Percentiles rank a stretch among this genome's conserved stretches.
Conservation (phyloP, 2,888 invertebrate species). For the Heteropelma amictum region DNA sequence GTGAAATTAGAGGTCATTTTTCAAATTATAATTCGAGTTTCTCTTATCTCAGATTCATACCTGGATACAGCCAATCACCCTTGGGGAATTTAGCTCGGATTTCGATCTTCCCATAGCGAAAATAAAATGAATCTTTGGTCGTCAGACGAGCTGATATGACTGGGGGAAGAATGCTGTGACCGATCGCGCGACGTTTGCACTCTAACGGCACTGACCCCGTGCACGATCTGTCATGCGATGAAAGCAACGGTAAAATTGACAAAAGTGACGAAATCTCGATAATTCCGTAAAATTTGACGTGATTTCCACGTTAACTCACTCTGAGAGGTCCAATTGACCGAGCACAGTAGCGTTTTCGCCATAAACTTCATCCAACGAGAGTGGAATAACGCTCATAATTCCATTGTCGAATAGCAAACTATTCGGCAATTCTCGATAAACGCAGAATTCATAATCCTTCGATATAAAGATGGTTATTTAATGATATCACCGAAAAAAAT, state of each 20-base stretch:
- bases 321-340: slow-evolving; percentile 66
- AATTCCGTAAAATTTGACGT: not conserved
- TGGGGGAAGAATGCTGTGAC: slow-evolving; percentile 78
- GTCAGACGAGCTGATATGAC: slow-evolving; percentile 78
- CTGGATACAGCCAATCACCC: slow-evolving; percentile 81
- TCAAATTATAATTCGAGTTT: not conserved
- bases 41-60: slow-evolving; percentile 66
- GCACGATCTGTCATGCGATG: slow-evolving; percentile 76
- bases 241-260: no score
- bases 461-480: slow-evolving; percentile 12
- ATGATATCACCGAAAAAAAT: not conserved
- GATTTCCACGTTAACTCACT: slow-evolving; percentile 59
- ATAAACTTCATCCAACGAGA: slow-evolving; percentile 68
- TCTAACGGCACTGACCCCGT: slow-evolving; percentile 72
- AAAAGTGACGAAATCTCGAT: not conserved
- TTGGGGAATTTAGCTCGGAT: slow-evolving; percentile 79
- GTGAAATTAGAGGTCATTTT: no score
- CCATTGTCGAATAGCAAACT: slow-evolving; percentile 63
- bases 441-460: slow-evolving; percentile 74
- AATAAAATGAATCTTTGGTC: slow-evolving; percentile 76
- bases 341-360: slow-evolving; percentile 64
- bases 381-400: slow-evolving; percentile 65
- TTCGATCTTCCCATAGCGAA: slow-evolving; percentile 79
- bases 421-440: slow-evolving; percentile 66
- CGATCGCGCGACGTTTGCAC: slow-evolving; percentile 69